A percentile compares a stretch with the other conserved stretches of the same genome.
Conservation (phyloP, 2,797 vertebrate genomes). For the Babyrousa celebensis region DNA sequence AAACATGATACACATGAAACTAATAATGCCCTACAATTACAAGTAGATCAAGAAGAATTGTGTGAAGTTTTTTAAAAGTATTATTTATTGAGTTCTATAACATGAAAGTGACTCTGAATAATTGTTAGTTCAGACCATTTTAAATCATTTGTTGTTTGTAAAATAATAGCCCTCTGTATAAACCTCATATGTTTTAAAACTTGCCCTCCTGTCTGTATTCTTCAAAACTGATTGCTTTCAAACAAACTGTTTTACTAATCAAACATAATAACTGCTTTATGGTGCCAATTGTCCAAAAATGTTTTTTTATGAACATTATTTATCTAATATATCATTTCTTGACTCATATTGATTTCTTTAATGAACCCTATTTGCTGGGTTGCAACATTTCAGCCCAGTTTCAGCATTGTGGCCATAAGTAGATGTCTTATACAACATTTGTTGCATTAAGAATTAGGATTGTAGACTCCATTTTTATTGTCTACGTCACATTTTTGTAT, state of each 20-base stretch:
- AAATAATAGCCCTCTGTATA: conserved; percentile 79
- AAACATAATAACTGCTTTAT: conserved; percentile 79
- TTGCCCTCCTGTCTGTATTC: conserved; percentile 76
- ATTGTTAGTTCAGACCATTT: conserved; percentile 77
- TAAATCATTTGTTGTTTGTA: conserved; percentile 80
- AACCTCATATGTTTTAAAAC: conserved; percentile 72
- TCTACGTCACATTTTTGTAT: conserved; percentile 9
- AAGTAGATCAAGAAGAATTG: conserved; percentile 83
- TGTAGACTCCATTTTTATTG: conserved; percentile 38
- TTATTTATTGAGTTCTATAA: conserved; percentile 83
- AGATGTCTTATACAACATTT: conserved; percentile 47
- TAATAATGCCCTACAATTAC: conserved; percentile 89
- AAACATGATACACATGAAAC: conserved; percentile 93
- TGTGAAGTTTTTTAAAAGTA: conserved; percentile 81
- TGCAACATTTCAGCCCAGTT: conserved; percentile 14
- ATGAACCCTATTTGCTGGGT: conserved; percentile 50
- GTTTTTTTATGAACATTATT: conserved; percentile 74
- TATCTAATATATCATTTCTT: conserved; percentile 71
- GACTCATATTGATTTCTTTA: conserved; percentile 48
- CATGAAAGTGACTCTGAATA: conserved; percentile 77
- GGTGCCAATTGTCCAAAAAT: conserved; percentile 76
- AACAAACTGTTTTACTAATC: conserved; percentile 78
- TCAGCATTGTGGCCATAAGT: background rate
- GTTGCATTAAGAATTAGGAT: background rate
- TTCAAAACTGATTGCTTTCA: conserved; percentile 79